Percentiles rank a stretch among this genome's conserved stretches.
These are phyloP conservation scores for Eulimnadia texana DNA, from an alignment of 1,140 invertebrate genomes.

Conservation along the genomic window DNA sequence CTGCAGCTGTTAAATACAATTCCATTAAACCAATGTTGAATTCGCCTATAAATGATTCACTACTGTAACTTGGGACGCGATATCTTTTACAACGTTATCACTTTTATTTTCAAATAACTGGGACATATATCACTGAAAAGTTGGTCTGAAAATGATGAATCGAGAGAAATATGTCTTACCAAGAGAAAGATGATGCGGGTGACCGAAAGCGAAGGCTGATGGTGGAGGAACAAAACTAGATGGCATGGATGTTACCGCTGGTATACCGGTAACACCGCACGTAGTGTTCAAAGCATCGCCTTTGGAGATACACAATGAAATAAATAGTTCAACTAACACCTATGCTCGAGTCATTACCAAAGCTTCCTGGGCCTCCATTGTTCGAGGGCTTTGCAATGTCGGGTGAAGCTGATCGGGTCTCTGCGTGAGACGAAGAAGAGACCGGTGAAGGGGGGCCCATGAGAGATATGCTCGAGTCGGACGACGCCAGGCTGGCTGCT, in stretches of 20 bases:
- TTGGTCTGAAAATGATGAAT: no score
- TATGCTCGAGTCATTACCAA: not conserved
- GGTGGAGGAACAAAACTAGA: not conserved
- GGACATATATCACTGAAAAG: no score
- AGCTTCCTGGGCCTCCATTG: not conserved
- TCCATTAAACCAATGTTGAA: not conserved
- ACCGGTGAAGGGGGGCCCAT: conserved; percentile 12
- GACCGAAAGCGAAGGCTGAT: not conserved
- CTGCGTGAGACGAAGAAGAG: not conserved
- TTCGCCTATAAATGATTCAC: not conserved
- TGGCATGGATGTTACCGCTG: not conserved
- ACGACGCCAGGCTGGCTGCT: conserved; percentile 4
- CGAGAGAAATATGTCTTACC: not conserved
- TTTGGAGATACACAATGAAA: not conserved
- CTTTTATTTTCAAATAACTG: no score
- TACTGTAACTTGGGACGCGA: no score
- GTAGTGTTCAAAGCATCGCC: not conserved
- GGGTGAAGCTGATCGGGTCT: not conserved
- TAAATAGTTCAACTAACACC: not conserved
- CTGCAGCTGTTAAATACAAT: not conserved
- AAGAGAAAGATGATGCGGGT: not conserved
- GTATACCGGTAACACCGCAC: not conserved
- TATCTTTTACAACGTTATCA: no score
- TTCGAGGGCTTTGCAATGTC: not conserved
- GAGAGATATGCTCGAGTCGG: conserved; percentile 11